phyloP scores from a whole-genome alignment of 2,888 invertebrate genomes.

The Epiblema foenella region DNA sequence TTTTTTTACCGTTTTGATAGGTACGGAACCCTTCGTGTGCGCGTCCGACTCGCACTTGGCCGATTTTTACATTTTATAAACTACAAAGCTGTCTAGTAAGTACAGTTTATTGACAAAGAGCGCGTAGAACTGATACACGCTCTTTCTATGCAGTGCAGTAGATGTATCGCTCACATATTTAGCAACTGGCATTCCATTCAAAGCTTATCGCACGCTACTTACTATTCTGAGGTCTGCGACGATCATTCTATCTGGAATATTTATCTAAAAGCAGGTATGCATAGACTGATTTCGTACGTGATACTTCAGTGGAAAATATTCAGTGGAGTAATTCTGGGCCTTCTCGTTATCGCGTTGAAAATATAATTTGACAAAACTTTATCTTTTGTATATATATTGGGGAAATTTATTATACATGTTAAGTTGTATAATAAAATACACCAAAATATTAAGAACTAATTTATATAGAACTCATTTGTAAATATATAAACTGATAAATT shows the following conservation, averaged over 20 bases:
- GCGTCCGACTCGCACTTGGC: too few relatives aligned
- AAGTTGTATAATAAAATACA: too few relatives aligned
- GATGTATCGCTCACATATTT: constrained; percentile 67
- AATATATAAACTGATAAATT: too few relatives aligned
- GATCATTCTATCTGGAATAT: constrained; percentile 62
- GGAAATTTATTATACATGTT: too few relatives aligned
- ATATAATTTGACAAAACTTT: too few relatives aligned
- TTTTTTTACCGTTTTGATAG: too few relatives aligned
- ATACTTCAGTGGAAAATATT: constrained; percentile 5
- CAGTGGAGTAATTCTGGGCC: background rate
- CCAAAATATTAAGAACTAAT: too few relatives aligned
- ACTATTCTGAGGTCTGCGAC: constrained; percentile 54
- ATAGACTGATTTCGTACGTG: constrained; percentile 14
- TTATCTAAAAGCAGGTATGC: constrained; percentile 53
- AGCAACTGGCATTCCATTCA: constrained; percentile 59
- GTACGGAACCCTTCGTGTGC: too few relatives aligned
- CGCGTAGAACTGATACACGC: constrained; percentile 11
- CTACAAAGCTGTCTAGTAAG: background rate
- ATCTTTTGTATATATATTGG: too few relatives aligned
- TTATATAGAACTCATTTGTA: too few relatives aligned
- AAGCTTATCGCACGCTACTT: constrained; percentile 58
- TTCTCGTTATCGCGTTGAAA: background rate
- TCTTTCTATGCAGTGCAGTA: constrained; percentile 47
- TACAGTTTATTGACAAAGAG: constrained; percentile 11
- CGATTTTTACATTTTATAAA: too few relatives aligned